These are phyloP conservation scores for Sander lucioperca DNA, from an alignment of 2,113 vertebrate species.

Conservation along the genomic window DNA sequence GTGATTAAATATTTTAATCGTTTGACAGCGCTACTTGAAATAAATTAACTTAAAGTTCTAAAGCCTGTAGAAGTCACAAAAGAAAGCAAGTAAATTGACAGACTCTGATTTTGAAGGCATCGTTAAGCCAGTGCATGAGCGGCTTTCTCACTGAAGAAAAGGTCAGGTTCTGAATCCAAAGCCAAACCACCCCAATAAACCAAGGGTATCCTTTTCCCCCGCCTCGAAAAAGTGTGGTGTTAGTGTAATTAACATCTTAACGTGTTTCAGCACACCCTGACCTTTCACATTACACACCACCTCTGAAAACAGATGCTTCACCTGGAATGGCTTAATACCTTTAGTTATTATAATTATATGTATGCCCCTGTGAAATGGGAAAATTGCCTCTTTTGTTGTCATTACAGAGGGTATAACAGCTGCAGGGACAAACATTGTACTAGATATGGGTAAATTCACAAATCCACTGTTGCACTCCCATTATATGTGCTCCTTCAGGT, in stretches of 20 bases:
- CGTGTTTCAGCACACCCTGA: slow-evolving; percentile 73
- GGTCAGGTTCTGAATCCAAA: slow-evolving; percentile 68
- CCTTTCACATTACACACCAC: slow-evolving; percentile 67
- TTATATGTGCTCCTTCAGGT: slow-evolving; percentile 36
- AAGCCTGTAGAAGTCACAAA: slow-evolving; percentile 32
- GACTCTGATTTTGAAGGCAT: slow-evolving; percentile 44
- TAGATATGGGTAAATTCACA: not conserved
- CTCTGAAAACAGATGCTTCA: slow-evolving; percentile 78
- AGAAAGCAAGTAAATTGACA: slow-evolving; percentile 32
- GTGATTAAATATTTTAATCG: no score
- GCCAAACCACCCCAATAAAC: slow-evolving; percentile 71
- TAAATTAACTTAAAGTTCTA: slow-evolving; percentile 11
- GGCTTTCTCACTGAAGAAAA: slow-evolving; percentile 47
- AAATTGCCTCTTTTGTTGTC: slow-evolving; percentile 15
- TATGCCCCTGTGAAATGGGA: slow-evolving; percentile 10
- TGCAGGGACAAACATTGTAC: slow-evolving; percentile 6
- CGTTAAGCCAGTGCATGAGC: slow-evolving; percentile 48
- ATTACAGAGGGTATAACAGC: not conserved
- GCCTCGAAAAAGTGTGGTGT: slow-evolving; percentile 48
- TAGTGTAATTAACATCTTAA: slow-evolving; percentile 75
- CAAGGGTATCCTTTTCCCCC: slow-evolving; percentile 68
- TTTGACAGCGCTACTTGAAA: no score
- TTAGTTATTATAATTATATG: slow-evolving; percentile 27
- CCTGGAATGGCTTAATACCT: slow-evolving; percentile 56
- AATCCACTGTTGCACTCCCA: not conserved